Percentiles rank a stretch among this genome's conserved stretches.
These are phyloP conservation scores for Balaenoptera acutorostrata DNA, from an alignment of 2,113 vertebrate species.

Conservation along the genomic window DNA sequence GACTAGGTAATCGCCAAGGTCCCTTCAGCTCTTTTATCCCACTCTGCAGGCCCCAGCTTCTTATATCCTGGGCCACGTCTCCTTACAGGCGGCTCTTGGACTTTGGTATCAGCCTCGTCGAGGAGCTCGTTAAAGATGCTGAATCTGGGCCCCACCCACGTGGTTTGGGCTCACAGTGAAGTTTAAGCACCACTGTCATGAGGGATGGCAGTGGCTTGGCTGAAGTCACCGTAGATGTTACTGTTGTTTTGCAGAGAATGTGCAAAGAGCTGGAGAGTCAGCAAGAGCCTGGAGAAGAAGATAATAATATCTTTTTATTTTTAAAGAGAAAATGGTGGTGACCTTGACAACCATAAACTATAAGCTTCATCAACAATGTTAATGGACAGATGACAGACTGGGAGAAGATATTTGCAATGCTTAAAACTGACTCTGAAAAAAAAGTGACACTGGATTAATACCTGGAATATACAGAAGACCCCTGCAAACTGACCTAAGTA, in stretches of 20 bases:
- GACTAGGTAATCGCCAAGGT: neutral
- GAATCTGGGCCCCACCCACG: neutral
- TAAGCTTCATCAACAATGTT: neutral
- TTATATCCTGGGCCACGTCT: neutral
- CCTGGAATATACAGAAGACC: neutral
- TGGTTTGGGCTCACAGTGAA: neutral
- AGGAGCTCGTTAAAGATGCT: neutral
- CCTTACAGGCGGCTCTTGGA: neutral
- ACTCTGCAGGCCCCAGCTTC: neutral
- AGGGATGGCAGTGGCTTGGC: neutral
- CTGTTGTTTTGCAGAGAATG: neutral
- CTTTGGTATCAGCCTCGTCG: neutral
- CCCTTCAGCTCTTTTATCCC: neutral
- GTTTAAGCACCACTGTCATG: neutral
- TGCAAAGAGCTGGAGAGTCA: neutral
- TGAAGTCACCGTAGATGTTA: neutral
- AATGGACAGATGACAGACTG: neutral
- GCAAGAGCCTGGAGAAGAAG: neutral
- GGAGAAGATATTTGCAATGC: neutral
- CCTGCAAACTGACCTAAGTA: neutral
- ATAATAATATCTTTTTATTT: neutral
- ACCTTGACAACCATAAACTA: neutral
- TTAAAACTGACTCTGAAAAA: neutral
- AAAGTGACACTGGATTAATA: neutral
- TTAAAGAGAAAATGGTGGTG: constrained; percentile 16